Evolutionary conservation across 35 echinoderm and acorn worm species (phyloP).

Genomic region (Lytechinus variegatus): DNA sequence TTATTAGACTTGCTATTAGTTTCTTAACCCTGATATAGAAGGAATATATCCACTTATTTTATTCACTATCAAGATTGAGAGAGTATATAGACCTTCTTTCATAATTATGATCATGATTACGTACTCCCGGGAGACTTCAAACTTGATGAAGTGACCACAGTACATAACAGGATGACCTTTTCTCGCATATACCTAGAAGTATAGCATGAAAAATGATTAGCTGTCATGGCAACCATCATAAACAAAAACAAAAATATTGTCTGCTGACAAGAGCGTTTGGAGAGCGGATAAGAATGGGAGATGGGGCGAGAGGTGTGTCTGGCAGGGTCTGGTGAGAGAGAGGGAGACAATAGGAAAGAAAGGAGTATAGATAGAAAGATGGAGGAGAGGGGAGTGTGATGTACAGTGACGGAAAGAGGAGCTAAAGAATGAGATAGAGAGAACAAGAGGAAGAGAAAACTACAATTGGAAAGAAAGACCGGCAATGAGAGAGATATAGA

Average conservation of each 20-base stretch:
- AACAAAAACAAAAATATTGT: neutral
- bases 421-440: too few relatives aligned
- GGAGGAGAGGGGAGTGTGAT: too few relatives aligned
- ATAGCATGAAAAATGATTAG: neutral
- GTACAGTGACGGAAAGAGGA: too few relatives aligned
- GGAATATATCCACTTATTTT: neutral
- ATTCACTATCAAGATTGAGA: neutral
- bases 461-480: too few relatives aligned
- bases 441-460: too few relatives aligned
- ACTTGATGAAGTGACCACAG: neutral
- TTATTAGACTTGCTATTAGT: neutral
- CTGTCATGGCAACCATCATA: neutral
- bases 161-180: constrained; percentile 6
- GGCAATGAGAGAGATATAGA: too few relatives aligned
- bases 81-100: neutral
- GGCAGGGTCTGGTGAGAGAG: too few relatives aligned
- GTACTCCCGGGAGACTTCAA: neutral
- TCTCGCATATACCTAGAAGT: neutral
- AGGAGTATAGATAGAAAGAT: too few relatives aligned
- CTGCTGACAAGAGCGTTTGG: neutral
- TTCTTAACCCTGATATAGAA: neutral
- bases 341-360: too few relatives aligned
- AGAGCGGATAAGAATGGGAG: too few relatives aligned
- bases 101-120: neutral
- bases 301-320: too few relatives aligned